Conservation (phyloP, 1,140 invertebrate species). For the Tribolium madens region DNA sequence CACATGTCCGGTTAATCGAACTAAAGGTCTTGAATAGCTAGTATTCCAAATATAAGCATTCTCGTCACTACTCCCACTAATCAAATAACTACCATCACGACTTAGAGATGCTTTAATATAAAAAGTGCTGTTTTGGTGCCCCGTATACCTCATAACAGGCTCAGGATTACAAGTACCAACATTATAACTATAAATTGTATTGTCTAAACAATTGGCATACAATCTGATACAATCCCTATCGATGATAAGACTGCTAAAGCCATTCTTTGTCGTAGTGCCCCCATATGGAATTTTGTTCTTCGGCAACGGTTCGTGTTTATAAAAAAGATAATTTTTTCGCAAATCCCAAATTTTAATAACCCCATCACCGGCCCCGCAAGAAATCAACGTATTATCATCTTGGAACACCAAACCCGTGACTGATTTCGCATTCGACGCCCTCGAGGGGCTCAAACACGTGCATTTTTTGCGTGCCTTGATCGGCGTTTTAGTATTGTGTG, state of each 20-base stretch:
- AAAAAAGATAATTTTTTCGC: conserved; percentile 80
- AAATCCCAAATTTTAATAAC: conserved; percentile 91
- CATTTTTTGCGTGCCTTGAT: conserved; percentile 53
- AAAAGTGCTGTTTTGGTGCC: conserved; percentile 82
- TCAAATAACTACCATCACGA: conserved; percentile 81
- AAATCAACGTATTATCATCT: conserved; percentile 80
- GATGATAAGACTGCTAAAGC: conserved; percentile 83
- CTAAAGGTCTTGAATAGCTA: conserved; percentile 73
- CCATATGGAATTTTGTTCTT: conserved; percentile 79
- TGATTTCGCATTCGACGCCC: conserved; percentile 65
- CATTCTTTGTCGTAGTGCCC: conserved; percentile 76
- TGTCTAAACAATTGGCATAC: conserved; percentile 89
- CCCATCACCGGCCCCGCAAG: conserved; percentile 86
- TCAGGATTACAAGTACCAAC: conserved; percentile 76
- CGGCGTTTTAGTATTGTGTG: conserved; percentile 57
- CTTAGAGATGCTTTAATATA: conserved; percentile 86
- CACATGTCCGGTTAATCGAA: conserved; percentile 78
- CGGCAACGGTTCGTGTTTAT: conserved; percentile 78
- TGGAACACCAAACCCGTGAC: conserved; percentile 86
- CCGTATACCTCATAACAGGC: conserved; percentile 74
- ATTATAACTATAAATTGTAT: conserved; percentile 87
- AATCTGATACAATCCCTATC: conserved; percentile 77
- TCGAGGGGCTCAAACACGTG: conserved; percentile 13
- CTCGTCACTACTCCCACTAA: conserved; percentile 87
- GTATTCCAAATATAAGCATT: conserved; percentile 87